phyloP scores from a whole-genome alignment of 2,113 vertebrate species.

The Junco hyemalis region DNA sequence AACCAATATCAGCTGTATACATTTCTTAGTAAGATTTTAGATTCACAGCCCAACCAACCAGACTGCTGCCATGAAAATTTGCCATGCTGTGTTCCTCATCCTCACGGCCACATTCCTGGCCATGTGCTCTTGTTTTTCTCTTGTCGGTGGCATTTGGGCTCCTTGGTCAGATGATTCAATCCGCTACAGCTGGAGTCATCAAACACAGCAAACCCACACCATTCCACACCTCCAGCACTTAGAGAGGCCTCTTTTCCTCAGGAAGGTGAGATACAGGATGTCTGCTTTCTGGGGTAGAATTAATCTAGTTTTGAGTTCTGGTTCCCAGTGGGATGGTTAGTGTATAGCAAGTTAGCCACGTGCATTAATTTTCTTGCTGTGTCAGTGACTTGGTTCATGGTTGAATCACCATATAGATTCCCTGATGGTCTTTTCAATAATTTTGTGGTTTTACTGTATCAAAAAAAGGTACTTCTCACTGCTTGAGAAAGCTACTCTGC shows the following conservation, averaged over 20 bases:
- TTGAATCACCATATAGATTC: background rate
- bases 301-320: background rate
- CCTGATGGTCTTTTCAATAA: background rate
- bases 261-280: background rate
- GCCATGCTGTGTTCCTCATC: background rate
- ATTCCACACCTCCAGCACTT: background rate
- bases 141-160: background rate
- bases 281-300: background rate
- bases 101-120: background rate
- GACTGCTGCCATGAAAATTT: background rate
- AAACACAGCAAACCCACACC: background rate
- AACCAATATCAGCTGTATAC: background rate
- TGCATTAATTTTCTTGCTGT: background rate
- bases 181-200: background rate
- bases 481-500: background rate
- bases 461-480: background rate
- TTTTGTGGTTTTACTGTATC: background rate
- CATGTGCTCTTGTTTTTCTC: accelerated
- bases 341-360: accelerated
- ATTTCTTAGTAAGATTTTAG: background rate
- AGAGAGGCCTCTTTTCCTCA: background rate
- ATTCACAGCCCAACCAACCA: background rate
- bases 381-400: background rate
- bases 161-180: background rate
- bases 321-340: background rate